Base-by-base conservation (phyloP, 2,888 invertebrate species). In the Clostera curtula region DNA sequence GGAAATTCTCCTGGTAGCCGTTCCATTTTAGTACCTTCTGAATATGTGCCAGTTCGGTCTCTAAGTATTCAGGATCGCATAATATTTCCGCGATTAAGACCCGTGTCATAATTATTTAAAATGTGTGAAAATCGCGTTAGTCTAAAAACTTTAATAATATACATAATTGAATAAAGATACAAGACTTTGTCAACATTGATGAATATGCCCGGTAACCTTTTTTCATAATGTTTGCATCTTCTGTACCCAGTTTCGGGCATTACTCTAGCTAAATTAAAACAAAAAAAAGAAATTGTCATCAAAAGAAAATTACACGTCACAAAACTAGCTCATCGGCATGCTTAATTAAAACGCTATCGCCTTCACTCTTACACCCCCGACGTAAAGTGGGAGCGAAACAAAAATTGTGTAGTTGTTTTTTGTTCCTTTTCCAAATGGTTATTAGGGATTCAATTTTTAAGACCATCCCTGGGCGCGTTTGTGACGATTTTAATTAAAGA, bases 241-340 rank as follows among this genome's bases (percentile, higher is more conserved):
- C n/a, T n/a, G n/a, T n/a, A n/a, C n/a, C n/a, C n/a, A n/a, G n/a
- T n/a, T n/a, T n/a, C n/a, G n/a, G n/a, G n/a, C n/a, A n/a, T n/a
- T n/a, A n/a, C n/a, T n/a, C n/a, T n/a, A n/a, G n/a, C n/a, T n/a
- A 36, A 39, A 40, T 44, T 44, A 34, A 36, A 34, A 44, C 41
- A 42, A 35, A 35, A 34, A 41, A 45, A 49, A 45, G 44, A 40
- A 41, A 33, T 40, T 40, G 31, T 40, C 43, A 44, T 55, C 50
- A 48, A 56, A 55, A 54, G 45, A 47, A 51, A 54, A 57, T 56
- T 57, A 57, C 59, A 55, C 50, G 56, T 60, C 38, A 36, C 40
- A 37, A 42, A 52, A 45, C 43, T 51, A 41, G 39, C 47, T 49
- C 57, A 50, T 49, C 49, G 50, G 45, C 35, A 40, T 43, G 47